Conservation (phyloP, 1,140 invertebrate species). For the Brachionus calyciflorus region DNA sequence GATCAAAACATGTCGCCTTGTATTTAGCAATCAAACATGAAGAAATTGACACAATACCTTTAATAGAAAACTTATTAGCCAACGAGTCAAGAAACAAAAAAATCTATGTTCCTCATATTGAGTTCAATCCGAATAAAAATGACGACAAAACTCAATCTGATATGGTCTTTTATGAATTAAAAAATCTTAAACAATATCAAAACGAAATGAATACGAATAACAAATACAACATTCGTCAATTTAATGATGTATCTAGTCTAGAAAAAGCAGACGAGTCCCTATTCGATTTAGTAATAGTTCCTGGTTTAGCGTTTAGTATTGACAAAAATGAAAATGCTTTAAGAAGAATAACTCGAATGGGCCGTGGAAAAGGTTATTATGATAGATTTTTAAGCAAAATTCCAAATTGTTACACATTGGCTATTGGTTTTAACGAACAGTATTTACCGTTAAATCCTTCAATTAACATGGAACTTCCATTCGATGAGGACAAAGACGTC, state of each 20-base stretch:
- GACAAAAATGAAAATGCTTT: not conserved
- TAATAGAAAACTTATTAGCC: constrained; percentile 19
- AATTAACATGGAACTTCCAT: not conserved
- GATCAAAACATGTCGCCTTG: constrained; percentile 24
- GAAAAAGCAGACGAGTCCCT: not conserved
- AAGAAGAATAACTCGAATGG: constrained; percentile 22
- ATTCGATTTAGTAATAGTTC: constrained; percentile 41
- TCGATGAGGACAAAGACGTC: not conserved
- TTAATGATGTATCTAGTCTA: not conserved
- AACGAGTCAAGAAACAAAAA: not conserved
- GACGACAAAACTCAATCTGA: too few relatives aligned
- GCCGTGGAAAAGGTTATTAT: constrained; percentile 44
- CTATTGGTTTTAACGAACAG: constrained; percentile 36
- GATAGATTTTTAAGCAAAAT: constrained; percentile 41
- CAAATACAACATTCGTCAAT: constrained; percentile 32
- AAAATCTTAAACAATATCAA: constrained; percentile 18
- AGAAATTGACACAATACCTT: constrained; percentile 39
- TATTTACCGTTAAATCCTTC: constrained; percentile 13
- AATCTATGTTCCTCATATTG: constrained; percentile 39
- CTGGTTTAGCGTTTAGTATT: constrained; percentile 23
- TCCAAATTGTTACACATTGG: constrained; percentile 26
- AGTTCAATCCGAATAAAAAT: not conserved
- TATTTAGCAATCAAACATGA: constrained; percentile 44
- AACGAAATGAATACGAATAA: constrained; percentile 36
- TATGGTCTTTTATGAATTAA: constrained; percentile 44